Evolutionary conservation across 2,113 vertebrate genomes (phyloP), one percentile per base, ranked within the genome.

Genomic region (Struthidea cinerea): DNA sequence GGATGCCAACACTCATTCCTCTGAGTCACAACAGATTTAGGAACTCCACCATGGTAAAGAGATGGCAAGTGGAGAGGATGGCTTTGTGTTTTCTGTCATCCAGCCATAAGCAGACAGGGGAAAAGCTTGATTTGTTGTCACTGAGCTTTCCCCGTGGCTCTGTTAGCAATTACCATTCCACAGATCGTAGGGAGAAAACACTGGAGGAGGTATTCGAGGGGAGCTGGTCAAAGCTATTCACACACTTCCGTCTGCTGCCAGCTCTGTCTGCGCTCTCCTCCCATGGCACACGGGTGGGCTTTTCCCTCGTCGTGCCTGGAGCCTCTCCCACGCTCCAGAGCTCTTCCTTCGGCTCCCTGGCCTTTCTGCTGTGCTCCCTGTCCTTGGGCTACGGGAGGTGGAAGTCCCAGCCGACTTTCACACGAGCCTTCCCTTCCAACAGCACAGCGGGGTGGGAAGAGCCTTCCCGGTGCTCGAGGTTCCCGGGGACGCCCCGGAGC

Each of bases 361-460:
- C 6, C 1, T 22, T 56, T 46, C n/a, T 32, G 74, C 65, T 19
- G 13, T 13, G 39, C 68, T 80, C 55, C 30, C 35, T 2, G 7
- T 12, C 63, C 55, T 26, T 15, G 3, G 0, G 33, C 3, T 0
- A 1, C 0, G 1, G 49, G 39, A 19, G 2, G 3, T 19, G 68
- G 33, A 26, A 53, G n/a, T 60, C 39, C 9, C 69, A 15, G 53
- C n/a, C 13, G 39, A 3, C 8, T 60, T 53, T 30, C 28, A 0
- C 18, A 2, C 0, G 13, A 41, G 13, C 52, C 1, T 67, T 79
- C 65, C 61, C 49, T 41, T 64, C 56, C 39, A 1, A 0, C 12
- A 18, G 84, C 18, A 0, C 73, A 17, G 77, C 52, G 52, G 24
- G 49, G 4, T 33, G 61, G 76, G 75, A 69, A 46, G 23, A 90